Evolutionary conservation across 2,888 invertebrate species (phyloP).

Genomic region (Mythimna ferrago): DNA sequence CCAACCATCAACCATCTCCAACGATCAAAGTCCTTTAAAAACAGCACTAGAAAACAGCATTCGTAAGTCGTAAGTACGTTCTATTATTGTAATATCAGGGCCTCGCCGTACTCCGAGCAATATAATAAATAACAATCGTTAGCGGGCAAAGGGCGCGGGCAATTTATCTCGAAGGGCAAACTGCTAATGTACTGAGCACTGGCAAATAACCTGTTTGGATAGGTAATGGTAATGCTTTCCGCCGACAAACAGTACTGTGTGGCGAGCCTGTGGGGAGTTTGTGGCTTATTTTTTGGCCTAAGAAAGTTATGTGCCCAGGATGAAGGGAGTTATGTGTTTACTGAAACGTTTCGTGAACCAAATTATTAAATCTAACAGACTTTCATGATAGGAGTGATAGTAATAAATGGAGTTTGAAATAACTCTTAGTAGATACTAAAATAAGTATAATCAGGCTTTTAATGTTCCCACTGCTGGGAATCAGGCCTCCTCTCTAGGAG

Average conservation of each 20-base stretch:
- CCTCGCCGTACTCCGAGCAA: conserved; percentile 14
- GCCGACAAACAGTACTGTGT: conserved; percentile 28
- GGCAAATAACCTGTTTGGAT: conserved; percentile 18
- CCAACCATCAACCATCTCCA: too few relatives aligned
- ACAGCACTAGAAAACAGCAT: conserved; percentile 1
- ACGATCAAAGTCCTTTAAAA: not conserved
- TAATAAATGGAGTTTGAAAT: too few relatives aligned
- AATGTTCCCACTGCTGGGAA: too few relatives aligned
- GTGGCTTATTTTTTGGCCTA: too few relatives aligned
- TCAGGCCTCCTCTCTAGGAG: too few relatives aligned
- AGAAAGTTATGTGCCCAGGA: too few relatives aligned
- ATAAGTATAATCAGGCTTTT: too few relatives aligned
- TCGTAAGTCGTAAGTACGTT: conserved; percentile 26
- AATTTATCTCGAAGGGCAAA: conserved; percentile 58
- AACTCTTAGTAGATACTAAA: too few relatives aligned
- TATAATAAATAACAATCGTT: conserved; percentile 61
- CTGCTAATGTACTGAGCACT: conserved; percentile 20
- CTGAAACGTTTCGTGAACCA: too few relatives aligned
- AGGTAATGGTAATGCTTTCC: conserved; percentile 9
- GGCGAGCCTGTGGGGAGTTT: not conserved
- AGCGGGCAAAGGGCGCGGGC: conserved; percentile 55
- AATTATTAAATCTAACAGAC: too few relatives aligned
- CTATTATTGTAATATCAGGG: conserved; percentile 53
- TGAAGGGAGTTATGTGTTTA: too few relatives aligned
- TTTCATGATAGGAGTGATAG: too few relatives aligned